Evolutionary conservation across 2,797 vertebrate genomes (phyloP).

Genomic region (Rhabdophis nuchalis): DNA sequence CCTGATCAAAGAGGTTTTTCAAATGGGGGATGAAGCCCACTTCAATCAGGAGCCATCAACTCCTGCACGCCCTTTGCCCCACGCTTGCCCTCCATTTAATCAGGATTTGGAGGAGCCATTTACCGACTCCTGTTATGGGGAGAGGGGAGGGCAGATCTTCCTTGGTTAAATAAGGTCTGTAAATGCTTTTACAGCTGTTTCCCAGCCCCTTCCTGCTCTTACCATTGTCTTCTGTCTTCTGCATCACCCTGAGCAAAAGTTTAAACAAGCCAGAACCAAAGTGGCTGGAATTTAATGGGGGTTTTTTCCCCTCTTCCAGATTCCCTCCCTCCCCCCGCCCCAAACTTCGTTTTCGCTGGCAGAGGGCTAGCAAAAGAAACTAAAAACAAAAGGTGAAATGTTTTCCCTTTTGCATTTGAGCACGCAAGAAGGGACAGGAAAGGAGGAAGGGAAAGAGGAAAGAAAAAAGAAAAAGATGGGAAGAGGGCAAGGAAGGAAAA

Average conservation of each 20-base stretch:
- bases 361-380: too few relatives aligned
- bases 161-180: neutral
- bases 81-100: neutral
- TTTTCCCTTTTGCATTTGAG: too few relatives aligned
- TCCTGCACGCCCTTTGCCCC: too few relatives aligned
- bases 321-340: neutral
- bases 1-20: neutral
- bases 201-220: fast-evolving
- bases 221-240: neutral
- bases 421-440: too few relatives aligned
- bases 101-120: neutral
- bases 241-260: neutral
- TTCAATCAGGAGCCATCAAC: neutral
- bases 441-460: too few relatives aligned
- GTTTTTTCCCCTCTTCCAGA: fast-evolving
- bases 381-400: too few relatives aligned
- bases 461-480: too few relatives aligned
- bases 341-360: too few relatives aligned
- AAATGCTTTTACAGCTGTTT: neutral
- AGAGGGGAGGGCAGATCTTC: neutral
- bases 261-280: neutral
- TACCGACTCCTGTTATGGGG: neutral
- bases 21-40: neutral
- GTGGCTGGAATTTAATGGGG: slow-evolving; percentile 5
- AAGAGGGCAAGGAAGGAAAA: too few relatives aligned